These are phyloP conservation scores for Carcharodon carcharias DNA, from an alignment of 2,797 vertebrate genomes.

Conservation along the genomic window DNA sequence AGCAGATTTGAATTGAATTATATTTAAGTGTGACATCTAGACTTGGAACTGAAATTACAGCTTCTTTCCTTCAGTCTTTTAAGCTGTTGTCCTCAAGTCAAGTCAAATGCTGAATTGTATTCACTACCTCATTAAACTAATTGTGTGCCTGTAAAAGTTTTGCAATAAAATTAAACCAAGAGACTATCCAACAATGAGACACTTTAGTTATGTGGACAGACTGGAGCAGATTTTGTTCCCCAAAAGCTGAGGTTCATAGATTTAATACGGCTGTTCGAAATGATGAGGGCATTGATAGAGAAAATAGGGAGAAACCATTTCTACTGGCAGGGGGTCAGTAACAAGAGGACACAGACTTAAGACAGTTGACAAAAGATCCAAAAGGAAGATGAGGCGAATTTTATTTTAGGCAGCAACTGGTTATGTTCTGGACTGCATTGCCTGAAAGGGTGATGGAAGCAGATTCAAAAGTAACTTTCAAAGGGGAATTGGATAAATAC, in stretches of 20 bases:
- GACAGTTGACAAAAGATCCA: neutral
- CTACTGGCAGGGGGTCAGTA: neutral
- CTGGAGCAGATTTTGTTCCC: neutral
- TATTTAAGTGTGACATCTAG: neutral
- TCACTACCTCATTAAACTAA: neutral
- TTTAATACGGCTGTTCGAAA: neutral
- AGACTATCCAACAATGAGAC: neutral
- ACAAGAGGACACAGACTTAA: neutral
- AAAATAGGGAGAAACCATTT: neutral
- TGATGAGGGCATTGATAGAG: neutral
- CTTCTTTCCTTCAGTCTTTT: neutral
- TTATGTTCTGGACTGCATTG: neutral
- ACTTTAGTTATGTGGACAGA: neutral
- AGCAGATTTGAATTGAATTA: neutral
- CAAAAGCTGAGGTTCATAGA: neutral
- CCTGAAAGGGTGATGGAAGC: neutral
- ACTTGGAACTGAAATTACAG: neutral
- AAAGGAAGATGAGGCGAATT: too few species aligned
- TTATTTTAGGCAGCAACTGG: neutral
- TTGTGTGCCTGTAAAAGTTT: neutral
- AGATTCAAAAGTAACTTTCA: neutral
- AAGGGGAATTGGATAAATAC: neutral
- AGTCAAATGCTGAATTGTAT: neutral
- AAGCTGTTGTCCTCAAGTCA: neutral
- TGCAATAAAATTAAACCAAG: neutral